Percentiles rank a stretch among this genome's conserved stretches.
Evolutionary conservation across 2,888 invertebrate genomes (phyloP).

Genomic region (Hoplodrina ambigua): DNA sequence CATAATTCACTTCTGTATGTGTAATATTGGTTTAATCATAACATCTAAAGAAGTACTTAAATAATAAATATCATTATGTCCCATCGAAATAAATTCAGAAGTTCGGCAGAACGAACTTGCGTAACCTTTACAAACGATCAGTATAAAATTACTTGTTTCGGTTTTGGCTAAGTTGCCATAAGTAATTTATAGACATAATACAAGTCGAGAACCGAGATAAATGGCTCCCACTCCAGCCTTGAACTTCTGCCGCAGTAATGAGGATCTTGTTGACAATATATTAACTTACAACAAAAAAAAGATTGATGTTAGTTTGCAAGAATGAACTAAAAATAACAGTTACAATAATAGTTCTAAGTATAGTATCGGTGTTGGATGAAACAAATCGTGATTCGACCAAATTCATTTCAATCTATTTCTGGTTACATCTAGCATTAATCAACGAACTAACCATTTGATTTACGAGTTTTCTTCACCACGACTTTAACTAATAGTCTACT

Average conservation of each 20-base stretch:
- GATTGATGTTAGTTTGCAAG: conserved; percentile 48
- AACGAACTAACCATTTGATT: conserved; percentile 46
- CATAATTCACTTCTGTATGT: background rate
- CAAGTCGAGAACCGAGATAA: conserved; percentile 75
- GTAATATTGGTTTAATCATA: background rate
- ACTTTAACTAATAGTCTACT: conserved; percentile 50
- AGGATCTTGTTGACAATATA: conserved; percentile 70
- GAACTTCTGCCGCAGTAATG: conserved; percentile 71
- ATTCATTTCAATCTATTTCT: conserved; percentile 30
- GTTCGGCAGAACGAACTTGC: conserved; percentile 35
- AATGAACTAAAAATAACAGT: conserved; percentile 32
- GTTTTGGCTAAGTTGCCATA: conserved; percentile 66
- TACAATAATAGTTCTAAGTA: conserved; percentile 7
- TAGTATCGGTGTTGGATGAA: background rate
- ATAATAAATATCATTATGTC: conserved; percentile 17
- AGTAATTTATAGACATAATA: conserved; percentile 82
- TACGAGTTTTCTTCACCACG: conserved; percentile 25
- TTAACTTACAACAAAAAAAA: conserved; percentile 48
- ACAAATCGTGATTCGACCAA: conserved; percentile 1
- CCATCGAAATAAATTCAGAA: conserved; percentile 37
- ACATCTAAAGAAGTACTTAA: conserved; percentile 2
- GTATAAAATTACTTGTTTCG: conserved; percentile 52
- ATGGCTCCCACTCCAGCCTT: conserved; percentile 76
- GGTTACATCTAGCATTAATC: conserved; percentile 33
- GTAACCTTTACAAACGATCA: conserved; percentile 48